Conservation (phyloP, 2,888 invertebrate genomes). For the Catocala fraxini region DNA sequence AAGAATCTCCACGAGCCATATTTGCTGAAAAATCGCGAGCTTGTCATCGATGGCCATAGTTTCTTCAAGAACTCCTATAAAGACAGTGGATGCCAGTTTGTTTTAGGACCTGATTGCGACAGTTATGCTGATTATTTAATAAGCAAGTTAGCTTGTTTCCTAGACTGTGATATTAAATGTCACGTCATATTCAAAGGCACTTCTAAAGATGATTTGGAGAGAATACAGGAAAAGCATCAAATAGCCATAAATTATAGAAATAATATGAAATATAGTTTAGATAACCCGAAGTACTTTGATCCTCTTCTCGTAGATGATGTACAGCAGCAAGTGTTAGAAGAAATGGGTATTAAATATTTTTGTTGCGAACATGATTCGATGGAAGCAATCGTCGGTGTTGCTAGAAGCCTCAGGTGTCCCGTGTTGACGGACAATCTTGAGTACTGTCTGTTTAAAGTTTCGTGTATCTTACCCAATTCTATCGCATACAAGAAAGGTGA, state of each 20-base stretch:
- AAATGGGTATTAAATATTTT: slow-evolving; percentile 52
- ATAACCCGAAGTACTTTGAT: slow-evolving; percentile 17
- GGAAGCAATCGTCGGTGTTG: slow-evolving; percentile 47
- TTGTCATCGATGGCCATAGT: slow-evolving; percentile 41
- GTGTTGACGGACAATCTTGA: slow-evolving; percentile 55
- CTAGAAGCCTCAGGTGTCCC: slow-evolving; percentile 48
- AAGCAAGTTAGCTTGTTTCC: slow-evolving; percentile 20
- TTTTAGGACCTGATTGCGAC: slow-evolving; percentile 45
- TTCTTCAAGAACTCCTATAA: slow-evolving; percentile 47
- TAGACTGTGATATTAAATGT: slow-evolving; percentile 24
- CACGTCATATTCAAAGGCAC: slow-evolving; percentile 42
- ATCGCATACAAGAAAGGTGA: slow-evolving; percentile 3
- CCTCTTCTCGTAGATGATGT: slow-evolving; percentile 40
- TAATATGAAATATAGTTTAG: background rate
- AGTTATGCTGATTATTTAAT: slow-evolving; percentile 31
- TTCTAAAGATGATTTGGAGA: slow-evolving; percentile 11
- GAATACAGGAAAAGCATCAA: slow-evolving; percentile 28
- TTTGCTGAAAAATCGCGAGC: slow-evolving; percentile 22
- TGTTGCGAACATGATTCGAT: slow-evolving; percentile 48
- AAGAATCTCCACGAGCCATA: slow-evolving; percentile 16
- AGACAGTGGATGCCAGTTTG: slow-evolving; percentile 47
- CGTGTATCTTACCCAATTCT: slow-evolving; percentile 34
- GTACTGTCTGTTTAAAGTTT: slow-evolving; percentile 46
- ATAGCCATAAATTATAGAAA: slow-evolving; percentile 14
- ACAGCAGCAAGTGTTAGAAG: slow-evolving; percentile 48